These are phyloP conservation scores for Bos javanicus DNA, from an alignment of 2,113 vertebrate species.

Conservation along the genomic window DNA sequence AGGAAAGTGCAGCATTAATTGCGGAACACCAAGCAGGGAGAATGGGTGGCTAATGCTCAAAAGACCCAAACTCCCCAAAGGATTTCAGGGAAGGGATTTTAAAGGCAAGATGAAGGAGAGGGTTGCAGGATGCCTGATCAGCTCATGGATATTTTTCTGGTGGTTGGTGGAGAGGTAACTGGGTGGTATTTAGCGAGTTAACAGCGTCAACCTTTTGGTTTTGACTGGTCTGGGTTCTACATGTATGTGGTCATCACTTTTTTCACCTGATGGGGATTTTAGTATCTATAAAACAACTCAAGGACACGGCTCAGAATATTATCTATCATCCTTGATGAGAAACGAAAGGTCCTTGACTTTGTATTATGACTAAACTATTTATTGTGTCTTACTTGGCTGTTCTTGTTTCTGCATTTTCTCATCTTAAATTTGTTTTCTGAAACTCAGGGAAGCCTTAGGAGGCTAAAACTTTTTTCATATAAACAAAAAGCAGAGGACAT, in stretches of 20 bases:
- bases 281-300: neutral
- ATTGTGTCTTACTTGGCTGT: neutral
- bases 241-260: neutral
- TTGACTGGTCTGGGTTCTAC: neutral
- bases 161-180: neutral
- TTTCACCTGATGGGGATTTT: neutral
- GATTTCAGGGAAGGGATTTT: neutral
- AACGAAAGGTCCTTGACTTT: neutral
- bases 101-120: neutral
- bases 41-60: neutral
- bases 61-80: neutral
- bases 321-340: neutral
- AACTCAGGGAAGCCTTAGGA: neutral
- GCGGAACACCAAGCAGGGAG: neutral
- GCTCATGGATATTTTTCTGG: neutral
- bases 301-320: neutral
- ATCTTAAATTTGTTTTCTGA: neutral
- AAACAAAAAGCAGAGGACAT: neutral
- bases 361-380: neutral
- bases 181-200: neutral
- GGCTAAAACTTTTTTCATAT: neutral
- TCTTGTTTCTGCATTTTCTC: neutral
- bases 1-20: neutral
- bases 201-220: neutral
- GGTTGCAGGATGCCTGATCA: neutral